phyloP scores from a whole-genome alignment of 2,888 invertebrate species.

The Amphipoea lucens region DNA sequence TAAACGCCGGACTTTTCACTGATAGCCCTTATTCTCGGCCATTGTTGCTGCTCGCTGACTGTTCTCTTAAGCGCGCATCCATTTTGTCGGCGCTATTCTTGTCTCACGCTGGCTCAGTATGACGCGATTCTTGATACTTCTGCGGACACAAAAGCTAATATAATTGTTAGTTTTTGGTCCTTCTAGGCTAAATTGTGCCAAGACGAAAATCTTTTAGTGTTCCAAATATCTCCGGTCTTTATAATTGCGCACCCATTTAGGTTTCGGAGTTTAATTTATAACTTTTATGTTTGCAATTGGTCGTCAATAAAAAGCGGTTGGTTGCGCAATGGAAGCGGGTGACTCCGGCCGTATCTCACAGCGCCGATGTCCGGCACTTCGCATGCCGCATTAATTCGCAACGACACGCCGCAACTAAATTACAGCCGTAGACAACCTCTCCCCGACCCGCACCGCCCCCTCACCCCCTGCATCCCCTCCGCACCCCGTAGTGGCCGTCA shows the following conservation, averaged over 20 bases:
- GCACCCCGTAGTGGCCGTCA: constrained; percentile 57
- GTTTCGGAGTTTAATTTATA: constrained; percentile 39
- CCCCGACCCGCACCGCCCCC: constrained; percentile 35
- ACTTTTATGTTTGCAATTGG: constrained; percentile 54
- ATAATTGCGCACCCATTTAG: constrained; percentile 37
- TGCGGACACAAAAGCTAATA: neutral
- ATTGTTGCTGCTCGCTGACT: constrained; percentile 40
- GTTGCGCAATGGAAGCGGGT: constrained; percentile 54
- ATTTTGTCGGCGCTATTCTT: constrained; percentile 25
- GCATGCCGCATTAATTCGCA: constrained; percentile 65
- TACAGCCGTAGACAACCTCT: constrained; percentile 65
- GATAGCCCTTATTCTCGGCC: constrained; percentile 33
- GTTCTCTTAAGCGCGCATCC: constrained; percentile 34
- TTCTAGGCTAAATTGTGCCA: neutral
- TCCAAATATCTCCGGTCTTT: constrained; percentile 12
- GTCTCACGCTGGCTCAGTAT: neutral
- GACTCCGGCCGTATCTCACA: constrained; percentile 57
- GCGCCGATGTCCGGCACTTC: constrained; percentile 55
- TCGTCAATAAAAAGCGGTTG: constrained; percentile 54
- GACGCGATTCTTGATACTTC: constrained; percentile 6
- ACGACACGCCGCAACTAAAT: constrained; percentile 77
- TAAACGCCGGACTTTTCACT: constrained; percentile 37
- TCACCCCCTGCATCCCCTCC: constrained; percentile 38
- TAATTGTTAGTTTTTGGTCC: neutral
- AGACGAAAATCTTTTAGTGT: neutral